These are phyloP conservation scores for Drosophila kokeensis DNA, from an alignment of 2,888 invertebrate species.

Conservation along the genomic window DNA sequence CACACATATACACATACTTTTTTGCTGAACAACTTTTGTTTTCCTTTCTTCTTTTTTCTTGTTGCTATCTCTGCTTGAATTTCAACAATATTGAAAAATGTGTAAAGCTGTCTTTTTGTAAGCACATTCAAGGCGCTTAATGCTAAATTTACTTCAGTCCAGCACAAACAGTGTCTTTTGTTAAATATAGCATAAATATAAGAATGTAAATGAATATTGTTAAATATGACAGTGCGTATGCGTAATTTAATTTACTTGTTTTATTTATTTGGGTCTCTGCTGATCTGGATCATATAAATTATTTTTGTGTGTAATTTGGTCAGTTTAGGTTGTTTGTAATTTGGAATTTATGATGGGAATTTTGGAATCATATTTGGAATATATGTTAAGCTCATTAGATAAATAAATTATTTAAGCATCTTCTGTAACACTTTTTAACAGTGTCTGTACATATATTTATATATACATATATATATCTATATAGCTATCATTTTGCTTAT, in stretches of 20 bases:
- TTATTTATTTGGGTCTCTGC: background rate
- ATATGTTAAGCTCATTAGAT: background rate
- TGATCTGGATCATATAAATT: conserved; percentile 19
- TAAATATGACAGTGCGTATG: conserved; percentile 10
- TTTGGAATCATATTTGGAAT: too few relatives aligned
- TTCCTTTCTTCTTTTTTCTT: conserved; percentile 5
- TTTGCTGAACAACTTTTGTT: conserved; percentile 14
- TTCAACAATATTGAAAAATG: conserved; percentile 59
- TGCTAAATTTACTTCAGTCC: conserved; percentile 21
- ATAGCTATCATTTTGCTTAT: background rate
- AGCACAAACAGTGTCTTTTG: background rate
- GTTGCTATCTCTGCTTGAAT: conserved; percentile 30
- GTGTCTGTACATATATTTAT: background rate
- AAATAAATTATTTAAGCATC: background rate
- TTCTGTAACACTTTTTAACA: background rate
- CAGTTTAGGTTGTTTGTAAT: background rate
- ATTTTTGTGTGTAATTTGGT: background rate
- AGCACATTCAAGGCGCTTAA: conserved; percentile 9
- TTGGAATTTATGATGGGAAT: background rate
- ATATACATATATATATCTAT: background rate
- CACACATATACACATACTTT: background rate
- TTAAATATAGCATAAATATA: background rate
- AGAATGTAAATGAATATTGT: too few relatives aligned
- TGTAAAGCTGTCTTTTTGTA: conserved; percentile 18
- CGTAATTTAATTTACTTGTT: background rate